Evolutionary conservation across 2,888 invertebrate species (phyloP), one percentile per base, ranked within the genome.

Genomic region (Pollenia amentaria): DNA sequence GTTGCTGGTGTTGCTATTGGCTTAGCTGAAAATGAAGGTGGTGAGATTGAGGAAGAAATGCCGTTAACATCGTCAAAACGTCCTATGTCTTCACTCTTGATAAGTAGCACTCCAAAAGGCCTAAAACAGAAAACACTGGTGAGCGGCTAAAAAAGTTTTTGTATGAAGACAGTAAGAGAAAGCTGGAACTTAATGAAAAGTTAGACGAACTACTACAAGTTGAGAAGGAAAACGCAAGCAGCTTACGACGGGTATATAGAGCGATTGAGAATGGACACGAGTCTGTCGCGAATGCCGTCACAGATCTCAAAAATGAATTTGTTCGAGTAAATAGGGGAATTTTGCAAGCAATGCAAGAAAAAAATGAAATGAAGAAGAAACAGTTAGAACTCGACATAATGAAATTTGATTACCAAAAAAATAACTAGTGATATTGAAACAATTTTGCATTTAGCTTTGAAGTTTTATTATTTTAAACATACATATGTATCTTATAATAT

Each of bases 321-420:
- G 16, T 40, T 4, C 51, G 38, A 1, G 10, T 62, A 3, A 76
- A 48, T 64, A 18, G 16, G 10, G 51, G 40, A 76, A 40, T 64
- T 51, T 64, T 64, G 53, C 29, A 64, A 51, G n/a, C 55, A 44
- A 72, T 55, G 18, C 72, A 72, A n/a, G 44, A 72, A 21, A 72
- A 72, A 72, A 72, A 48, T 42, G 18, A 40, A 16, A 14, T 72
- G 42, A 72, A 16, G 44, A 57, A 57, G 44, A 55, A 57, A 12
- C 64, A 76, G 48, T 48, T 75, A 38, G 75, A 75, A 29, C 60
- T 75, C 44, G 62, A 75, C 8, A 11, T 38, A 48, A 8, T 48
- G 6, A 75, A 62, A 18, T 62, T 53, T n/a, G n/a, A n/a, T n/a
- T n/a, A n/a, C n/a, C n/a, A 38, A 62, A 42, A 38, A 8, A n/a